phyloP scores from a whole-genome alignment of 2,888 invertebrate genomes.

The Mesorhabditis belari region DNA sequence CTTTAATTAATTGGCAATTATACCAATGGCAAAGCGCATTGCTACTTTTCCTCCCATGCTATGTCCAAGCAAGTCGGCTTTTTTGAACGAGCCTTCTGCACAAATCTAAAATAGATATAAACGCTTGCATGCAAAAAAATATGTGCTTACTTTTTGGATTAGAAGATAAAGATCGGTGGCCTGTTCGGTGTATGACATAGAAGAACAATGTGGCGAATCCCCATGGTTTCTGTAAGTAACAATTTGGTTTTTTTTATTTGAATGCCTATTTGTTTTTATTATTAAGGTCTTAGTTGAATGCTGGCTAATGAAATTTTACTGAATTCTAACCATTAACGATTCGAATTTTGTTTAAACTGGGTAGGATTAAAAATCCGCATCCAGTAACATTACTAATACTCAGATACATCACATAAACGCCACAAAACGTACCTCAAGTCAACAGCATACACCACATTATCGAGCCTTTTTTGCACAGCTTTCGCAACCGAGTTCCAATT shows the following conservation, averaged over 20 bases:
- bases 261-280: no score
- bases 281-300: no score
- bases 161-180: slow-evolving; percentile 67
- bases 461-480: slow-evolving; percentile 54
- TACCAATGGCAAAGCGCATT: slow-evolving; percentile 32
- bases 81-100: slow-evolving; percentile 7
- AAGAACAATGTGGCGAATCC: slow-evolving; percentile 72
- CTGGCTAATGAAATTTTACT: no score
- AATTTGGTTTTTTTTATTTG: no score
- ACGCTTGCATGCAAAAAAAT: background rate
- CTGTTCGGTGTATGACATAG: slow-evolving; percentile 71
- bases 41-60: slow-evolving; percentile 50
- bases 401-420: no score
- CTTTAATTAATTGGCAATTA: slow-evolving; percentile 3
- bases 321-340: no score
- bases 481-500: slow-evolving; percentile 80
- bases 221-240: slow-evolving; percentile 69
- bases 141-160: slow-evolving; percentile 23
- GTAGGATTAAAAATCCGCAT: no score
- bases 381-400: no score
- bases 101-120: slow-evolving; percentile 5
- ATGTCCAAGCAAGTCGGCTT: slow-evolving; percentile 34
- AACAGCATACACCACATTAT: slow-evolving; percentile 66
- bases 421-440: no score
- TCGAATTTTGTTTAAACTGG: no score